phyloP scores from a whole-genome alignment of 2,888 invertebrate species.

The Augochlorella aurata region DNA sequence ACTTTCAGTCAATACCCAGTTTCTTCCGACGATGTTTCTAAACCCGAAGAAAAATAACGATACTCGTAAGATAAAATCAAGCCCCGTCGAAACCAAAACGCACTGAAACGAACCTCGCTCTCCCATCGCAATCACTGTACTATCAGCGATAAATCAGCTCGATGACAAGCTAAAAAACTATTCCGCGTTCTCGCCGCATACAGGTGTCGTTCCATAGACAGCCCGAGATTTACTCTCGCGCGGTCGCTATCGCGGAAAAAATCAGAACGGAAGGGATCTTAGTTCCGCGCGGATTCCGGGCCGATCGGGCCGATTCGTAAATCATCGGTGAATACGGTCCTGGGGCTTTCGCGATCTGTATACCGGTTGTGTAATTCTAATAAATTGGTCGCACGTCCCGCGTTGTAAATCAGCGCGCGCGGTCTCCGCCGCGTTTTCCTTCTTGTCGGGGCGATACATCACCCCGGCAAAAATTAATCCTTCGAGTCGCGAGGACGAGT shows the following conservation, averaged over 20 bases:
- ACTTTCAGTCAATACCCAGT: too few relatives aligned
- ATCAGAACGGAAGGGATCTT: slow-evolving; percentile 48
- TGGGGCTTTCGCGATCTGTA: slow-evolving; percentile 48
- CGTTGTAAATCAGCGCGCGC: slow-evolving; percentile 59
- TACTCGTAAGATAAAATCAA: too few relatives aligned
- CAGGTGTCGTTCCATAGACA: slow-evolving; percentile 29
- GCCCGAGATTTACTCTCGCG: slow-evolving; percentile 17
- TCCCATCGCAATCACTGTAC: background rate
- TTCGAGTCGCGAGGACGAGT: slow-evolving; percentile 12
- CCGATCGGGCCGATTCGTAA: slow-evolving; percentile 55
- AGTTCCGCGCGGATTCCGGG: slow-evolving; percentile 52
- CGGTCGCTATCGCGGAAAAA: slow-evolving; percentile 14
- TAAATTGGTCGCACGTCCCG: slow-evolving; percentile 68
- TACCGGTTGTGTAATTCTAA: slow-evolving; percentile 72
- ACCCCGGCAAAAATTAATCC: slow-evolving; percentile 35
- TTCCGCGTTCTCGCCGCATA: background rate
- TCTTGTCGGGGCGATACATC: slow-evolving; percentile 33
- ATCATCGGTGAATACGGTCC: slow-evolving; percentile 63
- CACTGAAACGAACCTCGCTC: background rate
- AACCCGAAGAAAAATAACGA: too few relatives aligned
- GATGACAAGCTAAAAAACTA: background rate
- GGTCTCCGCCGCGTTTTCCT: slow-evolving; percentile 25
- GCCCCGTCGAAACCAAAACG: background rate
- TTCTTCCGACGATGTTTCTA: too few relatives aligned
- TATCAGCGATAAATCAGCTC: background rate